Base-by-base conservation (phyloP, 2,888 invertebrate species). In the Phengaris alcon region DNA sequence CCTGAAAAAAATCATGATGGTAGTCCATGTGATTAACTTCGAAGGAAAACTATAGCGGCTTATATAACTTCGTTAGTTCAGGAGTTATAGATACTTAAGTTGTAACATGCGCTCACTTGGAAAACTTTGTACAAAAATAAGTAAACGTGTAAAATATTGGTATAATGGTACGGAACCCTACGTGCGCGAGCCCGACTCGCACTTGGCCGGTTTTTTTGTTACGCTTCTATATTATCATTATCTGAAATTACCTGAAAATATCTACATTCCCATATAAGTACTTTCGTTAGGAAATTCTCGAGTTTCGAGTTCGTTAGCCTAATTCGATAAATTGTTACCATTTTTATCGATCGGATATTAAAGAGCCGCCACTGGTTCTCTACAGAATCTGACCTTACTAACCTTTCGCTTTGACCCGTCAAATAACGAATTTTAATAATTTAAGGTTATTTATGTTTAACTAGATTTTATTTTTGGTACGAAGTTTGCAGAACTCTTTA, bases 291-390 rank as follows among this genome's bases (percentile, higher is more conserved):
- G 10, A 22, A 59, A 59, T 59, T 6, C 15, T 22, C 9, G 59
- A 22, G 10, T 22, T 64, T 64, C 6, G 44, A 64, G 64, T 64
- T 44, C 64, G 64, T 64, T 64, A 64, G 64, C 35, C 64, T 35
- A 35, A 35, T 64, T 64, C 6, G 35, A 12, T 6, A 64, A 64
- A 64, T 64, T 64, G 64, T 64, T 64, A 13, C 64, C 64, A 9
- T 64, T 35, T 12, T 9, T 64, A 64, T 64, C 64, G 64, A 64
- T 64, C 35, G 12, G 64, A 22, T 22, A 59, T 59, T 22, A 59
- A 22, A 64, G 64, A 9, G 22, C 59, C 59, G 59, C 35, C 12
- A 59, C 64, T 52, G 64, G 64, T 64, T 55, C 55, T 55, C 8
- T 35, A 12, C 64, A 5, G 12, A 64, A 64, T 64, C 35, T 64